These are phyloP conservation scores for Pemphredon lugubris DNA, from an alignment of 2,888 invertebrate species.

Conservation along the genomic window DNA sequence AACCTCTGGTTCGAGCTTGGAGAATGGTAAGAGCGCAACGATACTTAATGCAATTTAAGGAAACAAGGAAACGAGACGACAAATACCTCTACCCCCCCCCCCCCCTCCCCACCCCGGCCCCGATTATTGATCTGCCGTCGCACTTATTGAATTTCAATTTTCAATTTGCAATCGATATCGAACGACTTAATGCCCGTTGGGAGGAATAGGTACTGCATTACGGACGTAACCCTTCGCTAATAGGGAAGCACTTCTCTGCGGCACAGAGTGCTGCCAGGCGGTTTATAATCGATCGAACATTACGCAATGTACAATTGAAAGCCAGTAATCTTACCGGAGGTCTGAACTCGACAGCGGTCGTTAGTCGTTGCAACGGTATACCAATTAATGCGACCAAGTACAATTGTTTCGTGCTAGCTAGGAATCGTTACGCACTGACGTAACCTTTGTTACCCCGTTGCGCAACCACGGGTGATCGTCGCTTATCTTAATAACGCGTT, in stretches of 20 bases:
- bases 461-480: no score
- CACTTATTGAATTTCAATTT: conserved; percentile 47
- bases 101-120: no score
- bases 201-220: conserved; percentile 34
- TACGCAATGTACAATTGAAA: conserved; percentile 46
- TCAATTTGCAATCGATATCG: conserved; percentile 30
- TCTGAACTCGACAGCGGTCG: conserved; percentile 31
- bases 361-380: no score
- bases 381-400: background rate
- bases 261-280: conserved; percentile 22
- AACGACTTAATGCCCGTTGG: conserved; percentile 40
- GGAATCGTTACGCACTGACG: no score
- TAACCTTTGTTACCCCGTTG: no score
- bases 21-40: no score
- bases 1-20: no score
- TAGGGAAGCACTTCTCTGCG: conserved; percentile 54
- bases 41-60: no score
- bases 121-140: conserved; percentile 25
- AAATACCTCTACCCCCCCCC: no score
- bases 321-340: conserved; percentile 17
- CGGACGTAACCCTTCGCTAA: conserved; percentile 51
- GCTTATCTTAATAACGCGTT: no score
- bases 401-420: no score
- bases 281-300: conserved; percentile 52
- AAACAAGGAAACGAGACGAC: background rate